These are phyloP conservation scores for Xiphorhynchus elegans DNA, from an alignment of 2,113 vertebrate species.

Conservation along the genomic window DNA sequence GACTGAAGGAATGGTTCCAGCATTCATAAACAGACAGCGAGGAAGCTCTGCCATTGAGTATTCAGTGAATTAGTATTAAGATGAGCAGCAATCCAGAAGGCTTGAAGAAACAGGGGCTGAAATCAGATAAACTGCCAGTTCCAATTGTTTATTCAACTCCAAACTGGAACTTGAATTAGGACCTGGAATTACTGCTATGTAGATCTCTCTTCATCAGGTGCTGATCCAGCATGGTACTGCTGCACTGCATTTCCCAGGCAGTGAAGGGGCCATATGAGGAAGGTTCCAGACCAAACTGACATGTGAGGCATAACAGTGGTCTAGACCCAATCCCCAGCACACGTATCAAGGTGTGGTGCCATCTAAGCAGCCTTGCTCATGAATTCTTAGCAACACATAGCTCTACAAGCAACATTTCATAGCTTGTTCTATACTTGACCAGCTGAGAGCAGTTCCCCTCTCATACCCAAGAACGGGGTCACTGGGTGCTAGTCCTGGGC, in stretches of 20 bases:
- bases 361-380: neutral
- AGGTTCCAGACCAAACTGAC: neutral
- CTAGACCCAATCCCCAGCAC: neutral
- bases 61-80: neutral
- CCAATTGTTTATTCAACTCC: neutral
- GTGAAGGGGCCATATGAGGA: rapidly evolving
- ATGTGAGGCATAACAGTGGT: neutral
- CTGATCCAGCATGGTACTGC: neutral
- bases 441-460: neutral
- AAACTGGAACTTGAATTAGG: neutral
- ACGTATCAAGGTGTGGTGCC: no score
- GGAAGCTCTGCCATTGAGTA: neutral
- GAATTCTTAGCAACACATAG: neutral
- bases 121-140: neutral
- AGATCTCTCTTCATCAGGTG: neutral
- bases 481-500: rapidly evolving
- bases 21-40: neutral
- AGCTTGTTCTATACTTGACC: neutral
- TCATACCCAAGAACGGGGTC: rapidly evolving
- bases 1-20: neutral
- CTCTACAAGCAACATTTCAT: neutral
- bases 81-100: neutral
- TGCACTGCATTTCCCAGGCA: rapidly evolving
- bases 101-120: neutral
- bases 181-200: neutral